Evolutionary conservation across 2,888 invertebrate genomes (phyloP).

Genomic region (Halictus ligatus): DNA sequence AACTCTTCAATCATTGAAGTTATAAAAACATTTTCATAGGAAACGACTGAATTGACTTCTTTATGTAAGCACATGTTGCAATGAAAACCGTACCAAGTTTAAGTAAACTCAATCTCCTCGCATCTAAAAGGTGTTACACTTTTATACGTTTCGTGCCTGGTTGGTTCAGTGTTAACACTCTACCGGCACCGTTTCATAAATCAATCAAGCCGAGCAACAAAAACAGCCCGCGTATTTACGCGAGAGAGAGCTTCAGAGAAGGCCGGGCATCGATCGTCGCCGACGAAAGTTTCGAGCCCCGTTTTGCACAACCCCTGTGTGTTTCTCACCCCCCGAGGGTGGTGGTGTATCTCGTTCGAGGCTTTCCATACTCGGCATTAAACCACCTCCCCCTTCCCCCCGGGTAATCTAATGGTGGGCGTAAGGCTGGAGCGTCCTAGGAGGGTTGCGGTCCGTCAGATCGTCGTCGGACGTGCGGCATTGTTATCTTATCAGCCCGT

Average conservation of each 20-base stretch:
- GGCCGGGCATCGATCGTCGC: neutral
- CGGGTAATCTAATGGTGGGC: neutral
- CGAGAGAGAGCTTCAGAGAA: neutral
- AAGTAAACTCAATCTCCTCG: neutral
- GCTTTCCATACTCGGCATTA: conserved; percentile 12
- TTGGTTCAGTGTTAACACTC: neutral
- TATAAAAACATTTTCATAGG: neutral
- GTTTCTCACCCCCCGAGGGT: neutral
- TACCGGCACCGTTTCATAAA: neutral
- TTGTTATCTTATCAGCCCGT: conserved; percentile 47
- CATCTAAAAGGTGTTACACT: no score
- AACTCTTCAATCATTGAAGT: neutral
- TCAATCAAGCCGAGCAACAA: neutral
- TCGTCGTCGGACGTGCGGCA: neutral
- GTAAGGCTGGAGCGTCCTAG: neutral
- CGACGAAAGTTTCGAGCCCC: neutral
- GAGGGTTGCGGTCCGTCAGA: conserved; percentile 16
- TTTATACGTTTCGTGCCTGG: neutral
- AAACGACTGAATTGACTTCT: neutral
- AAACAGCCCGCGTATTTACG: conserved; percentile 2
- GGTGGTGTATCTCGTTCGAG: neutral
- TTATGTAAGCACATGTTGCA: neutral
- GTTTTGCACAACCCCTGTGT: neutral
- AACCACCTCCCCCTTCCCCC: neutral
- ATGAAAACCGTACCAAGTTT: neutral